Conservation (phyloP, 1,140 invertebrate genomes). For the Ceratitis capitata region DNA sequence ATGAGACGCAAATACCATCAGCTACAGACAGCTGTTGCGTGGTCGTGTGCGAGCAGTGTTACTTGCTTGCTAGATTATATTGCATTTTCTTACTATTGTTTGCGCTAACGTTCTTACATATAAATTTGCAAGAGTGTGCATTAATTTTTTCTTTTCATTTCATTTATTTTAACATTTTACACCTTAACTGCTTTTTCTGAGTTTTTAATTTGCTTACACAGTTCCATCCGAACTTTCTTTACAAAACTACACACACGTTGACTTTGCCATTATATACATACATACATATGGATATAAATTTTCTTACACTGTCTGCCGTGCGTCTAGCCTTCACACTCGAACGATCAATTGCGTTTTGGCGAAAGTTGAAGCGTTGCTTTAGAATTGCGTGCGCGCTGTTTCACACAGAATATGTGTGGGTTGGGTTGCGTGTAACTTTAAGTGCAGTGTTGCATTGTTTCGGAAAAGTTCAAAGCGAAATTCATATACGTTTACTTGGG, state of each 20-base stretch:
- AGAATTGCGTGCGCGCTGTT: background rate
- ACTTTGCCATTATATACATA: too few species aligned
- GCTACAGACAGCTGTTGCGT: background rate
- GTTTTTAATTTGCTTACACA: background rate
- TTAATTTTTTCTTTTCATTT: background rate
- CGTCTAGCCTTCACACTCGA: conserved; percentile 29
- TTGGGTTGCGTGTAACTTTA: background rate
- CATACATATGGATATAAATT: too few species aligned
- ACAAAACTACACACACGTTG: background rate
- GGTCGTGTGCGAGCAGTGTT: background rate
- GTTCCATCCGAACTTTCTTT: background rate
- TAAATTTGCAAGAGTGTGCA: background rate
- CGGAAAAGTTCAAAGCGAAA: background rate
- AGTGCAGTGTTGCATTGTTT: background rate
- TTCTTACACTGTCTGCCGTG: background rate
- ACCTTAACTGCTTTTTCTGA: background rate
- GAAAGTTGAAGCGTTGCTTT: background rate
- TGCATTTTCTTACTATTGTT: background rate
- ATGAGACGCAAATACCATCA: background rate
- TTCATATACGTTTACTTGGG: too few species aligned
- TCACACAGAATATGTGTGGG: background rate
- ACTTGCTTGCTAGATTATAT: background rate
- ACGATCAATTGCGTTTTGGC: background rate
- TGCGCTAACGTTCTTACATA: too few species aligned
- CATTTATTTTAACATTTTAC: background rate